phyloP scores from a whole-genome alignment of 2,888 invertebrate species.

The Acanthosoma haemorrhoidale region DNA sequence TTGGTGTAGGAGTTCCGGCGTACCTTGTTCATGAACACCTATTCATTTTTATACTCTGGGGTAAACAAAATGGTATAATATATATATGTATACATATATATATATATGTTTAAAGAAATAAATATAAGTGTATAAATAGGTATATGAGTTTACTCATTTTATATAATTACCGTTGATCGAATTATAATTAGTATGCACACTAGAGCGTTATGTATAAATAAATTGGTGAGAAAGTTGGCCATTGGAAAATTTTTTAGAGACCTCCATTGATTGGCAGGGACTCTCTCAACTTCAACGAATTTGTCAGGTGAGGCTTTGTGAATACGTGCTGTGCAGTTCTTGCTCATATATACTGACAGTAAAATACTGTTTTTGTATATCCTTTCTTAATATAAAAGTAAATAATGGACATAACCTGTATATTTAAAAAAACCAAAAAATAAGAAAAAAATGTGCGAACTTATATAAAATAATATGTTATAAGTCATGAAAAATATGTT shows the following conservation, averaged over 20 bases:
- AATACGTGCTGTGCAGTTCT: conserved; percentile 39
- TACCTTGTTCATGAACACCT: conserved; percentile 26
- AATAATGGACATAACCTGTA: conserved; percentile 35
- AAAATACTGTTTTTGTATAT: conserved; percentile 37
- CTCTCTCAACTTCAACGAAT: conserved; percentile 37
- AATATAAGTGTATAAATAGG: conserved; percentile 35
- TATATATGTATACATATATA: conserved; percentile 14
- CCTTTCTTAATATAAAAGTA: conserved; percentile 35
- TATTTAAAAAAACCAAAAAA: conserved; percentile 27
- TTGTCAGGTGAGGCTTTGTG: conserved; percentile 35
- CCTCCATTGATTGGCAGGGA: conserved; percentile 18
- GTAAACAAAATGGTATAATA: conserved; percentile 20
- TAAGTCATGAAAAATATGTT: conserved; percentile 36
- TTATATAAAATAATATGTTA: conserved; percentile 34
- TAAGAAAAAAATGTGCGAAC: conserved; percentile 34
- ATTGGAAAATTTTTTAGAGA: conserved; percentile 12
- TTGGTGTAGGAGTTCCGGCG: conserved; percentile 22
- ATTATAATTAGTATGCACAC: conserved; percentile 37
- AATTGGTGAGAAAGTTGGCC: conserved; percentile 11
- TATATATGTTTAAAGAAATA: conserved; percentile 24
- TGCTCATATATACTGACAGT: conserved; percentile 38
- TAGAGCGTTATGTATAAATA: conserved; percentile 34
- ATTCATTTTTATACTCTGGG: conserved; percentile 29
- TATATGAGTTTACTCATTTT: conserved; percentile 36
- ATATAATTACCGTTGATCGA: conserved; percentile 37